Conservation (phyloP, 2,797 vertebrate genomes). For the Mormyrus proboscirostris region DNA sequence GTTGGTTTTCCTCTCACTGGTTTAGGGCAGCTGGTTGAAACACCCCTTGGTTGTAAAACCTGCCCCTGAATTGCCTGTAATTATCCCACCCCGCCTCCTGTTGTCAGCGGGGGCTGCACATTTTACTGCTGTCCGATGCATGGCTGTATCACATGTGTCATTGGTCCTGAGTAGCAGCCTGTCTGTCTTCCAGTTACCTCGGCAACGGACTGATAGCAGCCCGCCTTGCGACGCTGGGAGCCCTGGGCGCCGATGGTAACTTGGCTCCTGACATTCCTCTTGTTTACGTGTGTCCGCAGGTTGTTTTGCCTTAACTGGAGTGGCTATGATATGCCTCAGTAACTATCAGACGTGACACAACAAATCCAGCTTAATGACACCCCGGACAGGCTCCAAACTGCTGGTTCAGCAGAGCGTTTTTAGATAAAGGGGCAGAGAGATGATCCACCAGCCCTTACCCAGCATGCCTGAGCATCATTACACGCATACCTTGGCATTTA, state of each 20-base stretch:
- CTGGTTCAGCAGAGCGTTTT: constrained; percentile 15
- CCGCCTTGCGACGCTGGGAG: constrained; percentile 83
- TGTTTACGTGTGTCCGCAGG: neutral
- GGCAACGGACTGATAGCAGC: constrained; percentile 89
- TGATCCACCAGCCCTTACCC: neutral
- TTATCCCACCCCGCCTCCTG: constrained; percentile 1
- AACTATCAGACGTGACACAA: neutral
- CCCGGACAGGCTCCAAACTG: neutral
- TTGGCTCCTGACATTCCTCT: neutral
- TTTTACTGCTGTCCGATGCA: neutral
- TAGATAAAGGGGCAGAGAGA: neutral
- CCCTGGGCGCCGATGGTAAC: constrained; percentile 79
- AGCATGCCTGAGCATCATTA: neutral
- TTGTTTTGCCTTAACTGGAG: neutral
- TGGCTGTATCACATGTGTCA: constrained; percentile 8
- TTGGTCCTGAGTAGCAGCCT: neutral
- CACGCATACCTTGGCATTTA: neutral
- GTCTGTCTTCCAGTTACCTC: constrained; percentile 71
- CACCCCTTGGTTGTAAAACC: neutral
- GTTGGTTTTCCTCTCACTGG: neutral
- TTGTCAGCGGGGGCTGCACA: neutral
- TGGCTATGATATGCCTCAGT: neutral
- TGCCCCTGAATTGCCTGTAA: constrained; percentile 15
- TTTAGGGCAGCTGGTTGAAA: neutral
- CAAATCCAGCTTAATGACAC: constrained; percentile 3